These are phyloP conservation scores for Osedax fenrisi DNA, from an alignment of 2,888 invertebrate species.

Conservation along the genomic window DNA sequence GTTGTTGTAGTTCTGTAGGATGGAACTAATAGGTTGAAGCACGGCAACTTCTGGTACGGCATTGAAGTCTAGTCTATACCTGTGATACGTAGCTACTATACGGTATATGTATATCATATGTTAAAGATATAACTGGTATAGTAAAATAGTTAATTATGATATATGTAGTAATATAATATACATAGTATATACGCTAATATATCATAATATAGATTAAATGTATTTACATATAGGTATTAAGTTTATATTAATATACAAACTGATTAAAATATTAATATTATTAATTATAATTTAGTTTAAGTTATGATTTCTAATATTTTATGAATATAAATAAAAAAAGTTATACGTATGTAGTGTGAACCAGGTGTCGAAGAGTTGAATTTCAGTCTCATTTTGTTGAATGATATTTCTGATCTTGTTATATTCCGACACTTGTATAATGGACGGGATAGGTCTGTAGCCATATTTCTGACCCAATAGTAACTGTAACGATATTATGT, in stretches of 20 bases:
- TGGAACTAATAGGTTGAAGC: conserved; percentile 88
- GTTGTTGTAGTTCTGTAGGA: conserved; percentile 89
- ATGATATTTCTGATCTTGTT: conserved; percentile 74
- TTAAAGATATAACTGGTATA: too few relatives aligned
- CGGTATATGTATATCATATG: conserved; percentile 78
- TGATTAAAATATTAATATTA: too few relatives aligned
- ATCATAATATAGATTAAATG: too few relatives aligned
- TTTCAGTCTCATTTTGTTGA: conserved; percentile 54
- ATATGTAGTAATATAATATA: too few relatives aligned
- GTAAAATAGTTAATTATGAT: too few relatives aligned
- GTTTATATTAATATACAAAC: too few relatives aligned
- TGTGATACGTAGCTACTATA: neutral
- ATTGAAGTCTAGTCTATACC: conserved; percentile 82
- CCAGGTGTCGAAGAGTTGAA: conserved; percentile 79
- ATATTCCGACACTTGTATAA: conserved; percentile 75
- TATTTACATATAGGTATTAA: too few relatives aligned
- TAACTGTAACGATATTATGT: too few relatives aligned
- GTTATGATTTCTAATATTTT: too few relatives aligned
- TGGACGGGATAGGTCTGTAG: conserved; percentile 88
- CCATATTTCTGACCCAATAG: conserved; percentile 96
- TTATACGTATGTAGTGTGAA: neutral
- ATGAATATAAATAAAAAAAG: too few relatives aligned
- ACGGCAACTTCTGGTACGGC: conserved; percentile 88
- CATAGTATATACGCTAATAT: too few relatives aligned
- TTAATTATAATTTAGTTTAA: too few relatives aligned